Evolutionary conservation across 2,797 vertebrate species (phyloP).

Genomic region (Trematocara caparti): DNA sequence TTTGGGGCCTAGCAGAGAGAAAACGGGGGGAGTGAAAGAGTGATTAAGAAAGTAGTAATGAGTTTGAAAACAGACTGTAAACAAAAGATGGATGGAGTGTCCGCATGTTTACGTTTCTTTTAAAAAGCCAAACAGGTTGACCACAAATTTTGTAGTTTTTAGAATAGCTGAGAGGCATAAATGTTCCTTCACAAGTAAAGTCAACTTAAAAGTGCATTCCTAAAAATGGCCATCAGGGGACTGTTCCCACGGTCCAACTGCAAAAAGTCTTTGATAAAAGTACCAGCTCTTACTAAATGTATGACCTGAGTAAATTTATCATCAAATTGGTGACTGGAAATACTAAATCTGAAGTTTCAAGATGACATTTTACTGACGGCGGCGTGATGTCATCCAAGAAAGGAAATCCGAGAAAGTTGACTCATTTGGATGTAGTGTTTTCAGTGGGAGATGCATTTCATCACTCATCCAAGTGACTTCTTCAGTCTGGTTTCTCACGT

Average conservation of each 20-base stretch:
- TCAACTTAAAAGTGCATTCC: not conserved
- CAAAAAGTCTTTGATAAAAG: not conserved
- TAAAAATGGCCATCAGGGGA: not conserved
- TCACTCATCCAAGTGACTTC: not conserved
- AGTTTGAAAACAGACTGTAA: not conserved
- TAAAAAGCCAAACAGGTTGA: not conserved
- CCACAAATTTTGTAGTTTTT: not conserved
- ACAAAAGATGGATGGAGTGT: not conserved
- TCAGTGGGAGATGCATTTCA: not conserved
- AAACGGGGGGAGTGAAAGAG: not conserved
- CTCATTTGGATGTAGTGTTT: not conserved
- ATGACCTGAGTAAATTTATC: not conserved
- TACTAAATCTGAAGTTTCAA: not conserved
- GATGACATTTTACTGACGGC: not conserved
- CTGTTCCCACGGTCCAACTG: not conserved
- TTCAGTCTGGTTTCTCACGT: not conserved
- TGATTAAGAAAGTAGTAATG: not conserved
- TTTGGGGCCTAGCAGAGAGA: slow-evolving; percentile 81
- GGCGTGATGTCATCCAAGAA: not conserved
- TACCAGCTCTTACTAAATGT: not conserved
- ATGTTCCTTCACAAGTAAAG: not conserved
- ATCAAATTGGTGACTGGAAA: not conserved
- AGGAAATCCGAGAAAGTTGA: not conserved
- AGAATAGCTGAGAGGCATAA: not conserved
- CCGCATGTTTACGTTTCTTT: rapidly evolving